phyloP scores from a whole-genome alignment of 2,888 invertebrate genomes.

The Noctua fimbriata region DNA sequence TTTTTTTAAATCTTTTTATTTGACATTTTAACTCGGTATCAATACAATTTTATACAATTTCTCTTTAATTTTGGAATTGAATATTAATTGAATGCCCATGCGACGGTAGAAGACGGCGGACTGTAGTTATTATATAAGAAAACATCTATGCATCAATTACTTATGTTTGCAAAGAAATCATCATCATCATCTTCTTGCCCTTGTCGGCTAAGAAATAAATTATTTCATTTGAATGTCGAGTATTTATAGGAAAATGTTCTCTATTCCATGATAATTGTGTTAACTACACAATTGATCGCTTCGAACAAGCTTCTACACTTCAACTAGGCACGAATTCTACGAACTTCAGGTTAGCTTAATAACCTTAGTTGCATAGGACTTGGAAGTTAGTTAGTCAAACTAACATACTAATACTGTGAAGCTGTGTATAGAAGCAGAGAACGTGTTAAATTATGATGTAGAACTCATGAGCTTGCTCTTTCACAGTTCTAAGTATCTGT shows the following conservation, averaged over 20 bases:
- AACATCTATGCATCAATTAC: too few species aligned
- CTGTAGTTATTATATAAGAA: too few species aligned
- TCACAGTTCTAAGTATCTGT: background rate
- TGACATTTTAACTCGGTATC: too few species aligned
- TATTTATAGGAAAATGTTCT: background rate
- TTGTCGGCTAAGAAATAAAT: too few species aligned
- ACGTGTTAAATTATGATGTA: background rate
- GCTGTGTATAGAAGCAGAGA: background rate
- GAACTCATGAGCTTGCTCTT: background rate
- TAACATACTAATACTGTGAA: background rate
- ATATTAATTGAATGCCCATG: too few species aligned
- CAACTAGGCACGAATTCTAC: background rate
- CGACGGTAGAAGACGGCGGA: too few species aligned
- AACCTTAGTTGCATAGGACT: constrained; percentile 1
- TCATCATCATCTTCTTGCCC: too few species aligned
- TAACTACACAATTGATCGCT: background rate
- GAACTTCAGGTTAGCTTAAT: background rate
- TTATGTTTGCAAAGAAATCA: too few species aligned
- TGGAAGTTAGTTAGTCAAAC: constrained; percentile 8
- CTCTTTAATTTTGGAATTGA: too few species aligned
- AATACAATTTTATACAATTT: too few species aligned
- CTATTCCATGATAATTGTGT: background rate
- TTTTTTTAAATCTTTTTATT: too few species aligned
- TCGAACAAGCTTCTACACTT: background rate
- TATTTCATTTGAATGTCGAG: background rate